These are phyloP conservation scores for Harpalus rubripes DNA, from an alignment of 2,888 invertebrate species.

Conservation along the genomic window DNA sequence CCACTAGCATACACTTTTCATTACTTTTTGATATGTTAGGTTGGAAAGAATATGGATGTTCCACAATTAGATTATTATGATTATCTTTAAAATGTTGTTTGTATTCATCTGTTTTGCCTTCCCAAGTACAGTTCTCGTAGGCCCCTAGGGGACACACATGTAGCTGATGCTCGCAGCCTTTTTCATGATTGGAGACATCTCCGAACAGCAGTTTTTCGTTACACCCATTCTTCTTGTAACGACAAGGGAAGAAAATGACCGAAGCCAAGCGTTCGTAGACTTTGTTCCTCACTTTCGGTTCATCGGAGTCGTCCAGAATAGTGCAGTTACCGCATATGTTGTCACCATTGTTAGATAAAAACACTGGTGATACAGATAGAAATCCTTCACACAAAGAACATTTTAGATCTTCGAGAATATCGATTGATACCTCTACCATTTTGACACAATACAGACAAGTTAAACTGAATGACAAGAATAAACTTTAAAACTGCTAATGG, in stretches of 20 bases:
- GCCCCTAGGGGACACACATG: not conserved
- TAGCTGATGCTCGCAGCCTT: not conserved
- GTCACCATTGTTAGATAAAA: not conserved
- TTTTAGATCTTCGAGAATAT: constrained; percentile 6
- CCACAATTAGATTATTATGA: not conserved
- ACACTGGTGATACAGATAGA: constrained; percentile 1
- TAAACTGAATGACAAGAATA: not conserved
- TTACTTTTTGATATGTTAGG: not conserved
- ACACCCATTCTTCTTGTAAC: constrained; percentile 23
- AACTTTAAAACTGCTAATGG: not conserved
- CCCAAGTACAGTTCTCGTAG: constrained; percentile 3
- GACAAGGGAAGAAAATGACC: constrained; percentile 38
- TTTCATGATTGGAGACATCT: not conserved
- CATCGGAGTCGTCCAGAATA: not conserved
- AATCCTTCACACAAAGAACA: constrained; percentile 14
- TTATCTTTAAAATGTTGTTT: constrained; percentile 28
- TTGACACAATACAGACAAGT: not conserved
- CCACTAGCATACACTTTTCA: not conserved
- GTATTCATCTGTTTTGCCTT: not conserved
- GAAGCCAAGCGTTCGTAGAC: constrained; percentile 9
- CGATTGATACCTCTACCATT: not conserved
- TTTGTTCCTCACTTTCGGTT: not conserved
- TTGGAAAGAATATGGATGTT: constrained; percentile 3
- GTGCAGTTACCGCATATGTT: constrained; percentile 23
- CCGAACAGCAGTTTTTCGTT: not conserved